These are phyloP conservation scores for Ctenomys sociabilis DNA, from an alignment of 2,113 vertebrate species.

Conservation along the genomic window DNA sequence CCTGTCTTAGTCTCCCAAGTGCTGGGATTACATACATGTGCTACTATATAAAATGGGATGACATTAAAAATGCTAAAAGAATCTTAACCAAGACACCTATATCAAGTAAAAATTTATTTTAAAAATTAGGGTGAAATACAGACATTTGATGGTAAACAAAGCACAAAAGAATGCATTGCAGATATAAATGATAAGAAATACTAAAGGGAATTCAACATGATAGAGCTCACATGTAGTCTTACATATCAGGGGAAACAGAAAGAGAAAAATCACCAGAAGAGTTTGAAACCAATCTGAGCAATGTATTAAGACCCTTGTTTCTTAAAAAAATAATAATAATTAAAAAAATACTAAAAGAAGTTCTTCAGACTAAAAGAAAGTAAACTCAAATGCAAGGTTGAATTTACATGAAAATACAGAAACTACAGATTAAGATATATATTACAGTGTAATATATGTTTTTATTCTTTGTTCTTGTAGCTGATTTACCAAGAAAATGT, in stretches of 20 bases:
- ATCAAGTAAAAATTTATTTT: not conserved
- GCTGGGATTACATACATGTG: too few relatives aligned
- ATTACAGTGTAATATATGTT: not conserved
- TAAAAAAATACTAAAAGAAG: not conserved
- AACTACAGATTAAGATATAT: not conserved
- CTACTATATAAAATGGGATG: not conserved
- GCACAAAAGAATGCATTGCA: not conserved
- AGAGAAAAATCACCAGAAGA: not conserved
- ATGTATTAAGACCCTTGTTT: not conserved
- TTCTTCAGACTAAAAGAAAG: not conserved
- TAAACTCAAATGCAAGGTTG: not conserved
- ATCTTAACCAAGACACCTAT: not conserved
- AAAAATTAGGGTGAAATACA: not conserved
- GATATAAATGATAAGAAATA: not conserved
- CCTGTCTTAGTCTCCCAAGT: too few relatives aligned
- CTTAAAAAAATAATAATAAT: not conserved
- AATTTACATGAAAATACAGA: not conserved
- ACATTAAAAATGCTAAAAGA: not conserved
- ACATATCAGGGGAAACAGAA: not conserved
- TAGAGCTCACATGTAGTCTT: not conserved
- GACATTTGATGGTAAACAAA: not conserved
- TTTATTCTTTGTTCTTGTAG: not conserved
- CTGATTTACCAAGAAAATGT: not conserved
- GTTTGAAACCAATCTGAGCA: not conserved
- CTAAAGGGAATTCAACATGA: not conserved